These are phyloP conservation scores for Epizoanthus ramosus DNA, from an alignment of 92 coral and sea anemone species.

Conservation along the genomic window DNA sequence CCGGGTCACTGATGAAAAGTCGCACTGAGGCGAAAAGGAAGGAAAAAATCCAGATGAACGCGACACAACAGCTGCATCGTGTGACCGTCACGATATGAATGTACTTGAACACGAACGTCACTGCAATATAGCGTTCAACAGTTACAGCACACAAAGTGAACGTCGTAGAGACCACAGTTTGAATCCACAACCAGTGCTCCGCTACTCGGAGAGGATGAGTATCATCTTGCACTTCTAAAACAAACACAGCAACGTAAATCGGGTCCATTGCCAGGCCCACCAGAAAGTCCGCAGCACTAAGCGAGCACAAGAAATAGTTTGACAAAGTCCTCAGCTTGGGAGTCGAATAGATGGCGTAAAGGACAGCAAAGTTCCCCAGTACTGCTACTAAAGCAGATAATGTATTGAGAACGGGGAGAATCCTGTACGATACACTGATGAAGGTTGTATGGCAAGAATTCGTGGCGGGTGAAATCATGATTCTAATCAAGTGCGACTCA, in stretches of 20 bases:
- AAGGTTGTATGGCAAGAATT: neutral
- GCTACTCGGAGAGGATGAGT: conserved; percentile 40
- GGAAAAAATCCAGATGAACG: conserved; percentile 68
- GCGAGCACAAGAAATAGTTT: conserved; percentile 50
- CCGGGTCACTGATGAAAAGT: conserved; percentile 48
- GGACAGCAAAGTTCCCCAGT: conserved; percentile 33
- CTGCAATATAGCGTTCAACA: conserved; percentile 70
- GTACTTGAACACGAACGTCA: conserved; percentile 58
- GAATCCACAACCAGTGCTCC: conserved; percentile 81
- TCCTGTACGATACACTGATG: neutral
- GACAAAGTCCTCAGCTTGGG: conserved; percentile 46
- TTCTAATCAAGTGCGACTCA: neutral
- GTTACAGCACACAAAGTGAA: conserved; percentile 80
- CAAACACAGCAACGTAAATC: conserved; percentile 44
- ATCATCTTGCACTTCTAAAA: conserved; percentile 45
- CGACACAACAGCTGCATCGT: conserved; percentile 37
- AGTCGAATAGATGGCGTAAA: conserved; percentile 44
- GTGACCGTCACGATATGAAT: conserved; percentile 45
- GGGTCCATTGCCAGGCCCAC: conserved; percentile 56
- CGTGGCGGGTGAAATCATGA: neutral
- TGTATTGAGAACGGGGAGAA: conserved; percentile 4
- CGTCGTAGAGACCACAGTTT: conserved; percentile 70
- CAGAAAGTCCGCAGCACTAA: conserved; percentile 46
- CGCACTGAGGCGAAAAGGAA: conserved; percentile 59
- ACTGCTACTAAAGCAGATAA: conserved; percentile 10